Conservation (phyloP, 2,888 invertebrate species). For the Cryptus viduatorius region DNA sequence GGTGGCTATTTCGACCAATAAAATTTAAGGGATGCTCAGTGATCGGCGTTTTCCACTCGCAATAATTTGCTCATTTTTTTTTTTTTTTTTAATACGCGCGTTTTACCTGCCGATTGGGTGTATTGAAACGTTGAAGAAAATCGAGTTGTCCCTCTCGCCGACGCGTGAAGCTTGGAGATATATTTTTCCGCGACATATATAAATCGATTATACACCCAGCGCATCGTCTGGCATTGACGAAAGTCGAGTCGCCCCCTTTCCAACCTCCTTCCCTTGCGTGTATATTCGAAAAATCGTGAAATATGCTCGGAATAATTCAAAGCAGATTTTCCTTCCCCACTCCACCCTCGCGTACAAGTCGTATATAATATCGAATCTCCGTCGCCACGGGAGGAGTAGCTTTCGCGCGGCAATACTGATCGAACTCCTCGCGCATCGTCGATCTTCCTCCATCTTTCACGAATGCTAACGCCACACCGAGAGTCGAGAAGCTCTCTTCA, state of each 20-base stretch:
- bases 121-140: conserved; percentile 2
- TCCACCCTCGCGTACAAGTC: neutral
- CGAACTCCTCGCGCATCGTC: conserved; percentile 53
- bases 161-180: conserved; percentile 69
- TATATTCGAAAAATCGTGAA: conserved; percentile 70
- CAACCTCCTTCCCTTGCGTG: conserved; percentile 37
- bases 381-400: conserved; percentile 54
- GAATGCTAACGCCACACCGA: conserved; percentile 19
- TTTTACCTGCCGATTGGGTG: neutral
- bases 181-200: conserved; percentile 72
- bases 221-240: conserved; percentile 1
- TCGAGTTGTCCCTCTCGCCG: conserved; percentile 33
- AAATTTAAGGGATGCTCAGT: no score
- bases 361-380: conserved; percentile 9
- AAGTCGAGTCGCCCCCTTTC: neutral
- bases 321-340: conserved; percentile 48
- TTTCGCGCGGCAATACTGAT: conserved; percentile 67
- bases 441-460: conserved; percentile 31
- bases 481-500: conserved; percentile 51
- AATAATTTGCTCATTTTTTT: no score
- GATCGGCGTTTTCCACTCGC: no score
- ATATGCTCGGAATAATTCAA: conserved; percentile 76
- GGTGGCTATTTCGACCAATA: no score
- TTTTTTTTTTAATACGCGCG: no score
- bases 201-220: conserved; percentile 71